Conservation (phyloP, 2,888 invertebrate species). For the Pristionchus exspectatus region DNA sequence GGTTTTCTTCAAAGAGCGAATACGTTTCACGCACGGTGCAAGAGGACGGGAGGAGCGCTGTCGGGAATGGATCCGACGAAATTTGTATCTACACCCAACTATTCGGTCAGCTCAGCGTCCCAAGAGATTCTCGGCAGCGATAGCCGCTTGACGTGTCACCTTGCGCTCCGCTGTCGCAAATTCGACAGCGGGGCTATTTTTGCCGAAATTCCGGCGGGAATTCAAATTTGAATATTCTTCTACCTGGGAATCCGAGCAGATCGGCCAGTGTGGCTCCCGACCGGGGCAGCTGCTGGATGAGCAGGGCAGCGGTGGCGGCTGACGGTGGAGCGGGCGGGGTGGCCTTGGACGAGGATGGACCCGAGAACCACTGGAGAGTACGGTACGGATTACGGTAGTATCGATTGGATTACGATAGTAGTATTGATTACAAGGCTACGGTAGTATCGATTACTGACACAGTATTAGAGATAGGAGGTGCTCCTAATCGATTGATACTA, state of each 20-base stretch:
- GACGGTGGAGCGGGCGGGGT: not conserved
- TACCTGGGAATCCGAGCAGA: constrained; percentile 12
- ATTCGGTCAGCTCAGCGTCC: not conserved
- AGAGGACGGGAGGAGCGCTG: not conserved
- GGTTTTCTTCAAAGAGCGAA: not conserved
- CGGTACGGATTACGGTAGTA: not conserved
- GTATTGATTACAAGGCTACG: too few relatives aligned
- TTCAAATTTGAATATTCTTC: not conserved
- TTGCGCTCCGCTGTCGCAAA: not conserved
- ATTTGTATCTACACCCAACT: not conserved
- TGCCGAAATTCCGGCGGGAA: not conserved
- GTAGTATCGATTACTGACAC: not conserved
- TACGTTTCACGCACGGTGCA: not conserved
- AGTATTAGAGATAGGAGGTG: not conserved
- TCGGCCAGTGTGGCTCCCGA: not conserved
- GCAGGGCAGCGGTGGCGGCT: not conserved
- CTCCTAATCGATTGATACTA: too few relatives aligned
- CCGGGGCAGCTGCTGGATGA: too few relatives aligned
- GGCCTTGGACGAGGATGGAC: constrained; percentile 19
- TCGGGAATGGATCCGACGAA: not conserved
- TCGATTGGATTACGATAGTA: too few relatives aligned
- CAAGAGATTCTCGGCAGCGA: not conserved
- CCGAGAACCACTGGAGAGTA: constrained; percentile 47
- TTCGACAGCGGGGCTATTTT: too few relatives aligned
- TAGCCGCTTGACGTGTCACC: not conserved